Evolutionary conservation across 2,888 invertebrate genomes (phyloP), one percentile per base, ranked within the genome.

Genomic region (Elmis aenea): DNA sequence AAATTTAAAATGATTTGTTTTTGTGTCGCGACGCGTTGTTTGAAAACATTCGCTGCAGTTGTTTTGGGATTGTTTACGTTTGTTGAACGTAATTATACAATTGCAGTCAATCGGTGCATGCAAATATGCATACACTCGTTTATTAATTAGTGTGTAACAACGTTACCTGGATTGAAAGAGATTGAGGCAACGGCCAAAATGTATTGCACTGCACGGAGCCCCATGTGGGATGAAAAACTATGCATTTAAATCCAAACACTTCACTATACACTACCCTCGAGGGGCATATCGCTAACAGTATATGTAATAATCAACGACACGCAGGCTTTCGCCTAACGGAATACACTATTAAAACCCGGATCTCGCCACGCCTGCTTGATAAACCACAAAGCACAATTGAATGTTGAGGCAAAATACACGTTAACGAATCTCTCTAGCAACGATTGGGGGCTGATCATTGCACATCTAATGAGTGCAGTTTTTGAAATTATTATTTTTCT

Each of bases 291-390:
- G 18, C 8, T 18, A 18, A 18, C 18, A 18, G 18, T 18, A 18
- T 18, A n/a, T n/a, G n/a, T n/a, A 18, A 18, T 18, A 18, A 18
- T 8, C 5, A 8, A 8, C 18, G 18, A 18, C 18, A 18, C 18
- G 18, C 18, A 18, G 18, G 8, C 18, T 8, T 18, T 18, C 18
- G 18, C 8, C 18, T 8, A 8, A 18, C 18, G 18, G 18, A 18
- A 18, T 8, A 18, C 26, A 33, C 24, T 33, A 38, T 33, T 33
- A 38, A 14, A 33, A 16, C 13, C 25, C 27, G 24, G 20, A 33
- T 28, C 28, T 21, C 26, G 38, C 33, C 38, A 33, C 38, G 33
- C 33, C 33, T 38, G 33, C 23, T 23, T 38, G 20, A 29, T 28
- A 33, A 33, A 38, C 24, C 27, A 33, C 25, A 24, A 8, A 14